These are phyloP conservation scores for Baryphthengus martii DNA, from an alignment of 2,113 vertebrate genomes.

Conservation along the genomic window DNA sequence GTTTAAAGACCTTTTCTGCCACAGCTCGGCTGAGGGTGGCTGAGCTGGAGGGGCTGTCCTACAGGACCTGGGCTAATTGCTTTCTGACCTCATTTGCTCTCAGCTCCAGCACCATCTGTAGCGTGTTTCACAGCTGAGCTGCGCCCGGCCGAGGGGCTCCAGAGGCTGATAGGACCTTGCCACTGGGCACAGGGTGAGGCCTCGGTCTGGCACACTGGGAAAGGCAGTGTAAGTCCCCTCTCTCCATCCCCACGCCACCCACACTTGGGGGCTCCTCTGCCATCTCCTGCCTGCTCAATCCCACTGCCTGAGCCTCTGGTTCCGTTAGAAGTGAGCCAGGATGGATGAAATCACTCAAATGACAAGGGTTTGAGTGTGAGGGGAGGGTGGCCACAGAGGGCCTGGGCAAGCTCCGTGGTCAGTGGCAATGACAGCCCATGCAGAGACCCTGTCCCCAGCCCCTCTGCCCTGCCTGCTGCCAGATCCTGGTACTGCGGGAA, in stretches of 20 bases:
- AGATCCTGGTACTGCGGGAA: neutral
- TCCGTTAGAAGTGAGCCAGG: neutral
- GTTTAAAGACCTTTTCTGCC: neutral
- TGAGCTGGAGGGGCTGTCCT: too few species aligned
- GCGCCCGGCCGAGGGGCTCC: neutral
- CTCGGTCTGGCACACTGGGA: accelerated
- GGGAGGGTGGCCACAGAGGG: accelerated
- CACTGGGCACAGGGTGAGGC: neutral
- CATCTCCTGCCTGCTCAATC: neutral
- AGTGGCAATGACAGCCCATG: neutral
- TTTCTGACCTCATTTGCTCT: neutral
- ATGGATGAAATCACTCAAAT: neutral
- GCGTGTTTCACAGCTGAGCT: neutral
- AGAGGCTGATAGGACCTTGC: neutral
- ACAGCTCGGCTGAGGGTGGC: neutral
- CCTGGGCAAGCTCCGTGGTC: accelerated
- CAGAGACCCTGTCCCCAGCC: neutral
- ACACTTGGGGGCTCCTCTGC: accelerated
- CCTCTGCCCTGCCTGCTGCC: neutral
- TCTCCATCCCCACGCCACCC: neutral
- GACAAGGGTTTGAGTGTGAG: neutral
- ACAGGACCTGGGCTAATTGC: neutral
- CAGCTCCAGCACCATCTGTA: neutral
- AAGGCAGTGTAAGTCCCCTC: neutral
- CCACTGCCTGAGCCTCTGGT: neutral